These are phyloP conservation scores for Forpus xanthops DNA, from an alignment of 2,797 vertebrate genomes.

Conservation along the genomic window DNA sequence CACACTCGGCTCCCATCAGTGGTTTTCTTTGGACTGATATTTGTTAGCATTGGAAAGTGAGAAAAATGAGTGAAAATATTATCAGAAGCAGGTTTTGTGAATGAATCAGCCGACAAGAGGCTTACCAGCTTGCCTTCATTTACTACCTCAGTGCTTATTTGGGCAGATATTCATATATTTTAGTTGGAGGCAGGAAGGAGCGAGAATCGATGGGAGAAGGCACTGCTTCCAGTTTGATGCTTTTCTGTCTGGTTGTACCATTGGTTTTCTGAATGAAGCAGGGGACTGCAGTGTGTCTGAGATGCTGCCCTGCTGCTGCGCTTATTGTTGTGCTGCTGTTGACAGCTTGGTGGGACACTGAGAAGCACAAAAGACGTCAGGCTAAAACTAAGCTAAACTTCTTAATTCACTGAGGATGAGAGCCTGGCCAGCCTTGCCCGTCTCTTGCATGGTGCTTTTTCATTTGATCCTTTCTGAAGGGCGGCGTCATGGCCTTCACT, in stretches of 20 bases:
- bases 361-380: background rate
- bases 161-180: conserved; percentile 61
- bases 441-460: conserved; percentile 22
- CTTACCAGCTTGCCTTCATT: conserved; percentile 61
- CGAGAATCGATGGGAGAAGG: background rate
- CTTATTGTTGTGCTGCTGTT: background rate
- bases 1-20: background rate
- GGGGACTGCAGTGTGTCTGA: background rate
- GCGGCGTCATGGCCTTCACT: background rate
- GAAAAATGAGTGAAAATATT: conserved; percentile 63
- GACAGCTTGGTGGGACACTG: background rate
- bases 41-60: conserved; percentile 63
- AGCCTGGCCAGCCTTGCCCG: background rate
- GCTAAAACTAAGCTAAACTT: background rate
- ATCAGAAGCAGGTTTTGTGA: conserved; percentile 72
- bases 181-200: conserved; percentile 53
- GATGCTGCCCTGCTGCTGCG: background rate
- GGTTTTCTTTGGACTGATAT: conserved; percentile 59
- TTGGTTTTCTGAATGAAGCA: conserved; percentile 21
- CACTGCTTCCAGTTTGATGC: conserved; percentile 17
- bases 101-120: conserved; percentile 64
- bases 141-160: conserved; percentile 61
- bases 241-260: background rate
- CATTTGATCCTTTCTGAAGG: conserved; percentile 23
- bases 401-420: background rate